These are phyloP conservation scores for Tor tambroides DNA, from an alignment of 2,113 vertebrate species.

Conservation along the genomic window DNA sequence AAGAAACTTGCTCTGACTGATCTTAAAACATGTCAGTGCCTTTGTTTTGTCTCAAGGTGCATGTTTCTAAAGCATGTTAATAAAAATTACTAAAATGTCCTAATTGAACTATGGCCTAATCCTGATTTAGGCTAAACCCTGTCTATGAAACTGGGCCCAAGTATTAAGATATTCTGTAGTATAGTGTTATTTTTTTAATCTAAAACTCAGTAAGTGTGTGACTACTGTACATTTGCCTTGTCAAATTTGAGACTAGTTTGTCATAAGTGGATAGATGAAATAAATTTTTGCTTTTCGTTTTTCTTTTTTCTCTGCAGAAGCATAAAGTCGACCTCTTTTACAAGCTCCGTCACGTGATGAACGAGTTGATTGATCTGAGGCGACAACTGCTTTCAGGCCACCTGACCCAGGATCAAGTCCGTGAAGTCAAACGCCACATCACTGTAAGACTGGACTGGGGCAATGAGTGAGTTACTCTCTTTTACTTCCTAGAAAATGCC, in stretches of 20 bases:
- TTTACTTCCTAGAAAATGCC: background rate
- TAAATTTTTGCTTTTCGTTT: background rate
- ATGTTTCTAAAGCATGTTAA: no score
- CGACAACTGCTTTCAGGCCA: conserved; percentile 93
- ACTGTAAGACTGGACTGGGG: conserved; percentile 98
- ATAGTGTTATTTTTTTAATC: background rate
- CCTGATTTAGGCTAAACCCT: no score
- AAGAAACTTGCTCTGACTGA: no score
- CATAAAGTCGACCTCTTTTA: conserved; percentile 98
- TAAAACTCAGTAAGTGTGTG: background rate
- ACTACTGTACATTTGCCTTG: background rate
- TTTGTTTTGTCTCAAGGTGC: no score
- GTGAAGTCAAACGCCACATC: conserved; percentile 94
- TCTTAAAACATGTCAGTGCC: no score
- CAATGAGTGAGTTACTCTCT: conserved; percentile 87
- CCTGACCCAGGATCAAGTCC: conserved; percentile 94
- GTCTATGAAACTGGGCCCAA: no score
- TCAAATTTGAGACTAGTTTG: background rate
- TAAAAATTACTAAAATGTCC: no score
- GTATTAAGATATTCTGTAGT: background rate
- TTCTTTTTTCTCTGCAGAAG: conserved; percentile 77
- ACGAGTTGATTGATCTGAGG: conserved; percentile 95
- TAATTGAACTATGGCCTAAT: no score
- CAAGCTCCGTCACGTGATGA: conserved; percentile 98
- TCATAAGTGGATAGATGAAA: background rate